These are phyloP conservation scores for Brenthis ino DNA, from an alignment of 2,888 invertebrate species.

Conservation along the genomic window DNA sequence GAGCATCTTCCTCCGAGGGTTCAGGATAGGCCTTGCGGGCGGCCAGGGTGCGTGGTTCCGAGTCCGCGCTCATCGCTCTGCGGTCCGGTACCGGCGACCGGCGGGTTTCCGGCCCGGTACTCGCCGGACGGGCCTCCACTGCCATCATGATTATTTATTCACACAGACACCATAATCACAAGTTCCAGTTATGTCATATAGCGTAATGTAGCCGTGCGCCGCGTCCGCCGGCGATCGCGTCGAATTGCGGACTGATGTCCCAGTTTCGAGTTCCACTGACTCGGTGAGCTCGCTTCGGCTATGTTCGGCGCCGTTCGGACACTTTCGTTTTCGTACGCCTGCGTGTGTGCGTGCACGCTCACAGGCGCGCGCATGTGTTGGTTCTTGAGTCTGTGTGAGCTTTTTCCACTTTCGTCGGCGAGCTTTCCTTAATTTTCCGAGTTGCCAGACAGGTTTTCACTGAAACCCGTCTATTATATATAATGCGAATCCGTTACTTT, in stretches of 20 bases:
- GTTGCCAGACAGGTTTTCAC: conserved; percentile 73
- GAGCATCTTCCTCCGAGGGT: conserved; percentile 83
- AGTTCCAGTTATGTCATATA: conserved; percentile 76
- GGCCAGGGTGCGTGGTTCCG: conserved; percentile 75
- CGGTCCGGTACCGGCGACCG: conserved; percentile 61
- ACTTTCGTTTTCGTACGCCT: conserved; percentile 81
- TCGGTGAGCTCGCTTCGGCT: conserved; percentile 81
- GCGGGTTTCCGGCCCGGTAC: conserved; percentile 63
- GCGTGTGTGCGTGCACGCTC: conserved; percentile 51
- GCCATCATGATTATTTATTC: conserved; percentile 77
- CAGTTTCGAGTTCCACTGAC: conserved; percentile 84
- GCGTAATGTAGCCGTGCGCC: conserved; percentile 66
- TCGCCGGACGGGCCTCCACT: conserved; percentile 75
- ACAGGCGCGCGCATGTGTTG: conserved; percentile 30
- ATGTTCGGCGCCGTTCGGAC: conserved; percentile 74
- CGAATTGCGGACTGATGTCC: conserved; percentile 84
- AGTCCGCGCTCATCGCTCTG: conserved; percentile 65
- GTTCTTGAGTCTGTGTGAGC: conserved; percentile 54
- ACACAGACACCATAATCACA: conserved; percentile 77
- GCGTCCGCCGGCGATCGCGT: conserved; percentile 77
- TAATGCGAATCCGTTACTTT: conserved; percentile 36
- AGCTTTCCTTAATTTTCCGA: conserved; percentile 78
- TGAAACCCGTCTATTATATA: conserved; percentile 42
- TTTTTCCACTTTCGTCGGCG: conserved; percentile 77
- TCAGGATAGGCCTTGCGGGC: conserved; percentile 79